phyloP scores from a whole-genome alignment of 2,888 invertebrate species.

The Drosophila barbarae region DNA sequence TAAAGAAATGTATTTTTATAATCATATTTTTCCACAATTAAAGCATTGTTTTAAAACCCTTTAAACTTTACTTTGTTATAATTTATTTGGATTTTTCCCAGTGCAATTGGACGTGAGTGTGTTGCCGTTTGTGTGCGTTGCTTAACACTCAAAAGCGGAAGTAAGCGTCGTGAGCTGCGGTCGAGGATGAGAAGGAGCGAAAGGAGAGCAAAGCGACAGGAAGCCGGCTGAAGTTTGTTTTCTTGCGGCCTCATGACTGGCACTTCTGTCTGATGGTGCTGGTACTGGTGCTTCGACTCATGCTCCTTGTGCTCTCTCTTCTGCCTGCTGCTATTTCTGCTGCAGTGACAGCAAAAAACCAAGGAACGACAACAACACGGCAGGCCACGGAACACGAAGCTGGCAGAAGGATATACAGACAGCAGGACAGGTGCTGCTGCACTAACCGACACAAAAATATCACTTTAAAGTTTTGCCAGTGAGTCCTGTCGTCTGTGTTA shows the following conservation, averaged over 20 bases:
- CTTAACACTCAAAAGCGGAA: slow-evolving; percentile 73
- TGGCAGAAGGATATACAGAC: slow-evolving; percentile 28
- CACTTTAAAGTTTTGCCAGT: slow-evolving; percentile 68
- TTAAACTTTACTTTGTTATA: not conserved
- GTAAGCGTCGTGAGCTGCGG: slow-evolving; percentile 69
- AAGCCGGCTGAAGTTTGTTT: slow-evolving; percentile 64
- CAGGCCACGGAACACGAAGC: slow-evolving; percentile 36
- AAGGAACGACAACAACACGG: slow-evolving; percentile 45
- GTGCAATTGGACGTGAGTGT: slow-evolving; percentile 28
- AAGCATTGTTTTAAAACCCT: not conserved
- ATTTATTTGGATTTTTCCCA: not conserved
- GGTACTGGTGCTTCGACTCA: slow-evolving; percentile 9
- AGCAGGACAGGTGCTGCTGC: slow-evolving; percentile 63
- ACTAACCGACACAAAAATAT: slow-evolving; percentile 72
- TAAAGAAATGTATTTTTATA: too few species aligned
- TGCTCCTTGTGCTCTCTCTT: slow-evolving; percentile 7
- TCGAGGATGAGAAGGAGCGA: slow-evolving; percentile 37
- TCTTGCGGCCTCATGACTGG: slow-evolving; percentile 70
- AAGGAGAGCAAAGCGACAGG: slow-evolving; percentile 27
- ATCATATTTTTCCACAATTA: not conserved
- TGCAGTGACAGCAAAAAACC: slow-evolving; percentile 68
- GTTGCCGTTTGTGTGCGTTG: slow-evolving; percentile 50
- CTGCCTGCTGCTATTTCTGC: slow-evolving; percentile 15
- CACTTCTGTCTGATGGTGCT: slow-evolving; percentile 55
- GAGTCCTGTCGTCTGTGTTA: slow-evolving; percentile 67